These are phyloP conservation scores for Ophion ventricosus DNA, from an alignment of 2,888 invertebrate species.

Conservation along the genomic window DNA sequence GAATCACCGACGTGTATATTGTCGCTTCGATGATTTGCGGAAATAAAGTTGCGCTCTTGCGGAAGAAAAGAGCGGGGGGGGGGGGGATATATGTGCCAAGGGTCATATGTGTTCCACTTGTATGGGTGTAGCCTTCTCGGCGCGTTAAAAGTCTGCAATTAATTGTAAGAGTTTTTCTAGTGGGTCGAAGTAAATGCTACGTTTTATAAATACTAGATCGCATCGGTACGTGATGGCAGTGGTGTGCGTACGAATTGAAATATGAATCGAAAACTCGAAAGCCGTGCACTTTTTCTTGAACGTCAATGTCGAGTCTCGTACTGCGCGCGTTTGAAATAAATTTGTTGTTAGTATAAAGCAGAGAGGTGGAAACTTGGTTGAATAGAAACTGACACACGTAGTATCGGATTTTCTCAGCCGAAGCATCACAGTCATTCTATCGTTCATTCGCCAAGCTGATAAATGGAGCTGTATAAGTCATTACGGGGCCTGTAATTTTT, in stretches of 20 bases:
- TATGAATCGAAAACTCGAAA: no score
- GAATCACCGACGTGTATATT: conserved; percentile 35
- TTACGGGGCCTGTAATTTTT: background rate
- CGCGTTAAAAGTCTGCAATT: background rate
- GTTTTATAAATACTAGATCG: no score
- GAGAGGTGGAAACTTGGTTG: background rate
- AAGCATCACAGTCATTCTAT: background rate
- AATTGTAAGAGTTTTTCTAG: background rate
- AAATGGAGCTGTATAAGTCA: background rate
- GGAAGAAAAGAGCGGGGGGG: no score
- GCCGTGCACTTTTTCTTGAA: no score
- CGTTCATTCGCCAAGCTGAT: background rate
- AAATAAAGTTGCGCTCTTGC: background rate
- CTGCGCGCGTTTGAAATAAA: no score
- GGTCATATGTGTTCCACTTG: background rate
- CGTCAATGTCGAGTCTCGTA: no score
- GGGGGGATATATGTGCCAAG: background rate
- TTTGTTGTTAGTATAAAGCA: background rate
- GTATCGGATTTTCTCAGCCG: background rate
- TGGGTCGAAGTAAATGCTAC: no score
- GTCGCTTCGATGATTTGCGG: conserved; percentile 28
- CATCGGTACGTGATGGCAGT: no score
- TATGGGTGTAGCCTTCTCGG: background rate
- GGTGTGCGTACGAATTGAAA: no score
- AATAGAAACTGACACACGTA: background rate